A percentile compares a stretch with the other conserved stretches of the same genome.
phyloP scores from a whole-genome alignment of 2,113 vertebrate genomes.

The Micronycteris hirsuta region DNA sequence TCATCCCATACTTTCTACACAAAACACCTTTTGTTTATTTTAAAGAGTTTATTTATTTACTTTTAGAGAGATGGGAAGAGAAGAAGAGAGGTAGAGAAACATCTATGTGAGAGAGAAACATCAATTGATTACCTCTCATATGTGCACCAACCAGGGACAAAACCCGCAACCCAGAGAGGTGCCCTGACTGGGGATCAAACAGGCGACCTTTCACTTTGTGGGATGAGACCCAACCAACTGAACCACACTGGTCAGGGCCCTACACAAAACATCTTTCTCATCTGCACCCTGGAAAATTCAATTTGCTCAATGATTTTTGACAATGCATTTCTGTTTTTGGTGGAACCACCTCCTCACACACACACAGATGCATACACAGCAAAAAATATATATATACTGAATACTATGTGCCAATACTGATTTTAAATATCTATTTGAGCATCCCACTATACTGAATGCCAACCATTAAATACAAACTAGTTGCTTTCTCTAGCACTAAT shows the following conservation, averaged over 20 bases:
- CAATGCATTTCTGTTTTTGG: neutral
- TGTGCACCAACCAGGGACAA: too few relatives aligned
- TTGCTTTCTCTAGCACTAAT: neutral
- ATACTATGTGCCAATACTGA: neutral
- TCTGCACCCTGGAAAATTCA: neutral
- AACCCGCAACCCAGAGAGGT: too few relatives aligned
- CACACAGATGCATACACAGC: neutral
- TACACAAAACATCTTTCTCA: neutral
- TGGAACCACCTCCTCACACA: neutral
- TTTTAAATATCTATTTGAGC: neutral
- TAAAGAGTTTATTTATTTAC: too few relatives aligned
- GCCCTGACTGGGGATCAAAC: too few relatives aligned
- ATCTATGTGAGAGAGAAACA: too few relatives aligned
- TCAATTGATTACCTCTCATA: too few relatives aligned
- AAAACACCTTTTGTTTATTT: neutral
- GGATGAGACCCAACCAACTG: too few relatives aligned
- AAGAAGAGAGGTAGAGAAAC: too few relatives aligned
- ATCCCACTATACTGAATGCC: neutral
- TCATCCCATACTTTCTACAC: neutral
- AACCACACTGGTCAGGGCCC: too few relatives aligned
- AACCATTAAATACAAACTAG: neutral
- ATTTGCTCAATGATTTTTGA: neutral
- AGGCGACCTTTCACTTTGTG: too few relatives aligned
- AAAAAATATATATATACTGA: neutral
- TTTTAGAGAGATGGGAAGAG: too few relatives aligned